Conservation (phyloP, 2,797 vertebrate species). For the Silurus lanzhouensis region DNA sequence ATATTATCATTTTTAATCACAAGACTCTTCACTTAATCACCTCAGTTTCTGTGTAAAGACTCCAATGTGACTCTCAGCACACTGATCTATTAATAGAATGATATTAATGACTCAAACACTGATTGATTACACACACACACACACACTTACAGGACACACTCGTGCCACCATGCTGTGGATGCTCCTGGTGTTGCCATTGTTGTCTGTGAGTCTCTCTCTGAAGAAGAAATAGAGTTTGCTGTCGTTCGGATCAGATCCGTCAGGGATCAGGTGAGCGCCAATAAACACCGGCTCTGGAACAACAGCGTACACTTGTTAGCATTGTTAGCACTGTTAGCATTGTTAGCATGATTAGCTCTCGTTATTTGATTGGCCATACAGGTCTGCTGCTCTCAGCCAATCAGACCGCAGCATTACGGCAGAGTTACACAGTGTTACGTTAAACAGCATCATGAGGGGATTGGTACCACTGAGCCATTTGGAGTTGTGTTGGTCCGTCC, state of each 20-base stretch:
- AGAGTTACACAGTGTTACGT: too few species aligned
- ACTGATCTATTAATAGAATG: too few species aligned
- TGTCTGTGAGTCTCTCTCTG: constrained; percentile 91
- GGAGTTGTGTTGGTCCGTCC: constrained; percentile 97
- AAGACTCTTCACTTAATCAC: too few species aligned
- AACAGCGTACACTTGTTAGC: constrained; percentile 1
- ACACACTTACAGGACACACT: constrained; percentile 89
- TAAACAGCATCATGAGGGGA: too few species aligned
- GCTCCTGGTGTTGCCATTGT: constrained; percentile 89
- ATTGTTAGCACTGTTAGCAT: background rate
- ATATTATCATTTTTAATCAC: too few species aligned
- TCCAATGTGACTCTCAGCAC: too few species aligned
- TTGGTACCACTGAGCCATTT: constrained; percentile 93
- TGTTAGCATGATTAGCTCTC: too few species aligned
- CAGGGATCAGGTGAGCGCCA: constrained; percentile 92
- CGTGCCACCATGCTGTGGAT: constrained; percentile 97
- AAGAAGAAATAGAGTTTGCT: constrained; percentile 96
- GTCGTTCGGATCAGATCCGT: constrained; percentile 93
- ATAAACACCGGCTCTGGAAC: constrained; percentile 90
- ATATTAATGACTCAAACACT: too few species aligned
- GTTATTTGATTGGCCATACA: background rate
- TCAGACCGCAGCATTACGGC: background rate
- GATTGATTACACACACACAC: constrained; percentile 51
- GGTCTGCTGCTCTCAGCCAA: background rate
- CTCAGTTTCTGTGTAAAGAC: too few species aligned